Evolutionary conservation across 1,140 invertebrate species (phyloP), one percentile per base, ranked within the genome.

Genomic region (Coenobita brevimanus): DNA sequence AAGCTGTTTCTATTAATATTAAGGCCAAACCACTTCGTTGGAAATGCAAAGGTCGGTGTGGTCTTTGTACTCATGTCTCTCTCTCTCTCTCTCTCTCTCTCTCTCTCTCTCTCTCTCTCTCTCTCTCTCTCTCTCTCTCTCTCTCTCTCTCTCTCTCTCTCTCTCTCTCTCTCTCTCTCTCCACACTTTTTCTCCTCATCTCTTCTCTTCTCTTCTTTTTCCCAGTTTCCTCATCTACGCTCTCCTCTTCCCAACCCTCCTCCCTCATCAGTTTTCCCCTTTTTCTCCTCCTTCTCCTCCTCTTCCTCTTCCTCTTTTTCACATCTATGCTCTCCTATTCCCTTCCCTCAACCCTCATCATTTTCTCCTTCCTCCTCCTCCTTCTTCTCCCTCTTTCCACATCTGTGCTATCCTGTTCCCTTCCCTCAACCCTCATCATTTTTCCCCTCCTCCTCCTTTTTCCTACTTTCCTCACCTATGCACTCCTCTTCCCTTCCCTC

Each of bases 71-170:
- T 33, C 38, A 3, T 73, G 24, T 30, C 69, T 73, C 64, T 67
- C 64, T 50, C 46, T 50, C 69, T 73, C 69, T 73, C 69, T 33
- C 69, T 73, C 69, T 33, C 69, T 73, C 69, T 33, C 69, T 73
- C 69, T 10, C 69, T 38, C 33, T 33, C 46, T 50, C 46, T 8
- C 46, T 50, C 46, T 8, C 46, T 50, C 46, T 8, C 46, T 50
- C 46, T 8, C 46, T 50, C 46, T 8, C 46, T 50, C 46, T 50
- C 46, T 8, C 46, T 50, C 46, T 50, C 46, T 24, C n/a, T 33
- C 30, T n/a, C 30, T 67, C n/a, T 33, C 64, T 24, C n/a, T 50
- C 46, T 50, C 46, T 50, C 46, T 50, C 6, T 8, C 46, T 50
- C 46, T 8, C 46, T 50, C 46, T 8, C 46, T 50, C 46, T 8